Evolutionary conservation across 2,113 vertebrate species (phyloP).

Genomic region (Pseudorectes ferrugineus): DNA sequence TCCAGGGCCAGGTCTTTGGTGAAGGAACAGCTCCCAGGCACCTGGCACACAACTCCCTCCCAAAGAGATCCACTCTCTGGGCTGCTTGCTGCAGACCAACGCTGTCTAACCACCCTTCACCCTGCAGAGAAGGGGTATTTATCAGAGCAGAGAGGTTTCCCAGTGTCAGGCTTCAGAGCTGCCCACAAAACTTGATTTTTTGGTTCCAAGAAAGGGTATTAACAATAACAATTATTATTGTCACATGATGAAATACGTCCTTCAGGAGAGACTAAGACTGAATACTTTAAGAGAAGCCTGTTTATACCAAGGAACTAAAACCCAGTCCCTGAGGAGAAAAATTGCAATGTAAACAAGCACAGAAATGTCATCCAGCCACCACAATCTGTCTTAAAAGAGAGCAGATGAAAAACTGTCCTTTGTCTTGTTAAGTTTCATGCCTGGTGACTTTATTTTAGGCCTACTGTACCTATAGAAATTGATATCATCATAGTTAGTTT

Average conservation of each 20-base stretch:
- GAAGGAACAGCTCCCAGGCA: not conserved
- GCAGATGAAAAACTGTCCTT: not conserved
- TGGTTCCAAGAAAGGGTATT: not conserved
- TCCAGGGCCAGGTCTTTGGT: not conserved
- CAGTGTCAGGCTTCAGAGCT: not conserved
- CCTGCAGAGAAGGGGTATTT: not conserved
- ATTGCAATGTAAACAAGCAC: not conserved
- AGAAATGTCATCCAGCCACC: not conserved
- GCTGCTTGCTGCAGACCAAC: not conserved
- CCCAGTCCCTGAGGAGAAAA: not conserved
- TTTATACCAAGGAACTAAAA: not conserved
- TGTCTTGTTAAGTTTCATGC: not conserved
- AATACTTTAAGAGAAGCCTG: not conserved
- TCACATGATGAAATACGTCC: not conserved
- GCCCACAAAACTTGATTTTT: not conserved
- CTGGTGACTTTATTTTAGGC: not conserved
- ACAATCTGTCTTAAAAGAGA: not conserved
- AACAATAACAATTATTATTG: not conserved
- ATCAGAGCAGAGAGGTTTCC: not conserved
- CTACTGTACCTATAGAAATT: not conserved
- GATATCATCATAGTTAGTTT: not conserved
- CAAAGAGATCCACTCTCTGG: not conserved
- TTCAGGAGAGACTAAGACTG: not conserved
- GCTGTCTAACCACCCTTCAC: accelerated
- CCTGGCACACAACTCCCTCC: accelerated